Conservation (phyloP, 1,140 invertebrate genomes). For the Sycophila sp. region DNA sequence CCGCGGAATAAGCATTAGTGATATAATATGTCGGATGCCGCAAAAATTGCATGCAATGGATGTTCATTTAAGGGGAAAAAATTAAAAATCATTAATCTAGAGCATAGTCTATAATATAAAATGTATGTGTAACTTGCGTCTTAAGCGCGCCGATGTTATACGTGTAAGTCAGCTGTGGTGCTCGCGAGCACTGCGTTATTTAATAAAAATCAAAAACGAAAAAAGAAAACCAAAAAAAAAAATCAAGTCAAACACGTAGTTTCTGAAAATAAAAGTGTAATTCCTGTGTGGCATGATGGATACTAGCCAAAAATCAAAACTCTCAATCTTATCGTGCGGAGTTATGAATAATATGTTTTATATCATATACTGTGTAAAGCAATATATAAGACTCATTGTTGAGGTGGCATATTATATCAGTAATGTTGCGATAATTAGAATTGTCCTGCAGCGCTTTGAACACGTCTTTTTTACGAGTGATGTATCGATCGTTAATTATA, state of each 20-base stretch:
- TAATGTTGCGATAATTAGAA: neutral
- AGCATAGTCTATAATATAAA: constrained; percentile 8
- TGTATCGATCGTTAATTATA: too few species aligned
- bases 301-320: neutral
- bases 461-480: too few species aligned
- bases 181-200: too few species aligned
- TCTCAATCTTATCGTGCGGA: neutral
- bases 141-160: neutral
- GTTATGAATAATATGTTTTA: neutral
- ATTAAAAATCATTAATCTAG: neutral
- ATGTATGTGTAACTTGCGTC: neutral
- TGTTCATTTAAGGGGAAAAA: neutral
- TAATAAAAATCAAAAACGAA: neutral
- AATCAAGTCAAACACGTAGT: neutral
- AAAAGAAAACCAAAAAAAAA: too few species aligned
- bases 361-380: constrained; percentile 11
- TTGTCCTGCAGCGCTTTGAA: neutral
- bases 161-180: neutral
- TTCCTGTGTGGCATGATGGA: neutral
- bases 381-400: neutral
- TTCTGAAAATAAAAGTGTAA: neutral
- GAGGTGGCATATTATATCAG: neutral
- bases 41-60: neutral
- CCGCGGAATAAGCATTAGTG: neutral
- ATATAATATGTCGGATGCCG: constrained; percentile 7